These are phyloP conservation scores for Drosophila quinaria DNA, from an alignment of 2,888 invertebrate species.

Conservation along the genomic window DNA sequence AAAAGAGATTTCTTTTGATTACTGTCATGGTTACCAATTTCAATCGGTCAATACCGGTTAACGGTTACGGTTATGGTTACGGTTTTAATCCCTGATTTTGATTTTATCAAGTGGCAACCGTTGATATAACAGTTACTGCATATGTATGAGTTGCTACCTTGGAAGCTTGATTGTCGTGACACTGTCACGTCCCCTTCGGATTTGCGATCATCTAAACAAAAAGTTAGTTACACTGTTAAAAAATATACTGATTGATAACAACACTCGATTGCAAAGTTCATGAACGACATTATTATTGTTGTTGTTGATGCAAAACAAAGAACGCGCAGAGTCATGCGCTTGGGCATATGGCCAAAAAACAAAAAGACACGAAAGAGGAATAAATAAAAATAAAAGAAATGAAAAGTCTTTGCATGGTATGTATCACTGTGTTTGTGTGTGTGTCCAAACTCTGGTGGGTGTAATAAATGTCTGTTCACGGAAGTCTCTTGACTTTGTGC, in stretches of 20 bases:
- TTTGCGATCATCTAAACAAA: conserved; percentile 84
- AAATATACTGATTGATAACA: conserved; percentile 33
- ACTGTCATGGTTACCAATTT: too few relatives aligned
- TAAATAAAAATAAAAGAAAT: conserved; percentile 47
- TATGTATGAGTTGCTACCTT: conserved; percentile 75
- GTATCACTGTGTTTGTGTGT: conserved; percentile 7
- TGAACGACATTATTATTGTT: conserved; percentile 29
- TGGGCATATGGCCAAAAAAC: conserved; percentile 67
- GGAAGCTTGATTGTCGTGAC: conserved; percentile 83
- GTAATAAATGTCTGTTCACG: conserved; percentile 60
- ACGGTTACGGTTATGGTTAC: too few relatives aligned
- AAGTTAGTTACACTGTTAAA: conserved; percentile 61
- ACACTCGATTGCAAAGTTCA: conserved; percentile 29
- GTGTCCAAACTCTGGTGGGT: conserved; percentile 61
- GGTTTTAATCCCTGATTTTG: not conserved
- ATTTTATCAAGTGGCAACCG: not conserved
- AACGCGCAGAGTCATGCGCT: conserved; percentile 72
- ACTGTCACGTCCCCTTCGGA: conserved; percentile 84
- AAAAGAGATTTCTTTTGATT: too few relatives aligned
- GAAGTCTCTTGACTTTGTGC: conserved; percentile 57
- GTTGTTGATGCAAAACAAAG: conserved; percentile 70
- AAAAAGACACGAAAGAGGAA: conserved; percentile 32
- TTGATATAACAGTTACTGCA: not conserved
- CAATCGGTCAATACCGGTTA: too few relatives aligned
- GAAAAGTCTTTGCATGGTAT: conserved; percentile 26